These are phyloP conservation scores for Timema podura DNA, from an alignment of 2,888 invertebrate species.

Conservation along the genomic window DNA sequence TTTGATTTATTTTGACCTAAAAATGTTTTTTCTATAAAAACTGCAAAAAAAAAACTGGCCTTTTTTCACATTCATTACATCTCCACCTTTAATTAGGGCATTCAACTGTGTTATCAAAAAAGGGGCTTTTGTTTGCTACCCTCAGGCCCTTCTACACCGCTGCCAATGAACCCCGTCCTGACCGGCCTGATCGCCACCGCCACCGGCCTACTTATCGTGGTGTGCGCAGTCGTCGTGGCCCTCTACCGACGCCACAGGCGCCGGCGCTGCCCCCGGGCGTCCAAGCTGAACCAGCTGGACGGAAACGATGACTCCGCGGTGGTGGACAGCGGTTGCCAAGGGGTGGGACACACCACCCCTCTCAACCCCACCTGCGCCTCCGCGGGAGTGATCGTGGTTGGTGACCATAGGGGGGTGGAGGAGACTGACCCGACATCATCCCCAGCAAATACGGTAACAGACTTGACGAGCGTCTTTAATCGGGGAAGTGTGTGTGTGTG, in stretches of 20 bases:
- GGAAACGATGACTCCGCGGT: slow-evolving; percentile 44
- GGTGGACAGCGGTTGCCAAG: slow-evolving; percentile 39
- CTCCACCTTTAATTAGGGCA: no score
- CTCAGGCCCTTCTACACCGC: slow-evolving; percentile 58
- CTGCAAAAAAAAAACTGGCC: no score
- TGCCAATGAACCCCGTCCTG: slow-evolving; percentile 69
- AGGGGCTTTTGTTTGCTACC: slow-evolving; percentile 25
- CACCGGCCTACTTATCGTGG: slow-evolving; percentile 68
- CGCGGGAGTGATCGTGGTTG: slow-evolving; percentile 45
- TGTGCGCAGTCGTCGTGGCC: slow-evolving; percentile 71
- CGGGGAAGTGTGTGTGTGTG: background rate
- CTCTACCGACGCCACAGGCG: slow-evolving; percentile 55
- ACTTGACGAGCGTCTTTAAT: background rate
- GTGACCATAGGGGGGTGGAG: slow-evolving; percentile 28
- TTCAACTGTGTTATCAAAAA: no score
- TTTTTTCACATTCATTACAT: no score
- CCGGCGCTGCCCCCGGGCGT: slow-evolving; percentile 33
- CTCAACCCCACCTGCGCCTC: slow-evolving; percentile 33
- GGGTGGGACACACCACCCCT: slow-evolving; percentile 26
- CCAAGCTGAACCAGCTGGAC: slow-evolving; percentile 40
- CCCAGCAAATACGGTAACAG: slow-evolving; percentile 76
- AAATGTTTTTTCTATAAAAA: no score
- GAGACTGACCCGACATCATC: slow-evolving; percentile 83
- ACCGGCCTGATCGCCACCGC: slow-evolving; percentile 74
- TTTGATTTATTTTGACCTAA: no score